Evolutionary conservation across 2,797 vertebrate species (phyloP).

Genomic region (Sebastes melanostomus): DNA sequence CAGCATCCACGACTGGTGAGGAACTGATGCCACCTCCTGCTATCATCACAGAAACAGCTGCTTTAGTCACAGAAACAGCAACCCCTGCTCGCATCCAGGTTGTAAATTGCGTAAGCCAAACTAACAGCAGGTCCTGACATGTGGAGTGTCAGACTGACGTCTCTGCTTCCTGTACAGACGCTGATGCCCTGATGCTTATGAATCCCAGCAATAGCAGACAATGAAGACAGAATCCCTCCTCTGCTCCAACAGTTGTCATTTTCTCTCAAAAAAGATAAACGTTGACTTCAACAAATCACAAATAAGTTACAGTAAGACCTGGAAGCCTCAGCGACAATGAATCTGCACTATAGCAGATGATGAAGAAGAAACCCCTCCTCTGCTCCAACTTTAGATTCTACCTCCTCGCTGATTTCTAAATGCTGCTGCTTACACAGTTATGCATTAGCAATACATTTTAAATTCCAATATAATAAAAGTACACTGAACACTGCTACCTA

Average conservation of each 20-base stretch:
- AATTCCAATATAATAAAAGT: background rate
- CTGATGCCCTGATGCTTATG: too few species aligned
- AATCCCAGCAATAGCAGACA: too few species aligned
- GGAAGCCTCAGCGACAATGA: background rate
- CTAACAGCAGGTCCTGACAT: too few species aligned
- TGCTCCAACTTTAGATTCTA: background rate
- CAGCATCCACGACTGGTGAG: background rate
- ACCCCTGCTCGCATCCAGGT: background rate
- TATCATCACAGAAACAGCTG: background rate
- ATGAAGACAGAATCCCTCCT: too few species aligned
- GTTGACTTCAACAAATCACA: background rate
- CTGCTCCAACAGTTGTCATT: too few species aligned
- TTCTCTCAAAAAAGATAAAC: too few species aligned
- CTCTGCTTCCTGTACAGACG: too few species aligned
- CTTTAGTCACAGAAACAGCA: background rate
- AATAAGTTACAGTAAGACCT: background rate
- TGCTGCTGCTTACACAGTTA: background rate
- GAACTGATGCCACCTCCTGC: background rate
- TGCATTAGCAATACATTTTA: background rate
- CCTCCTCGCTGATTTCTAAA: background rate
- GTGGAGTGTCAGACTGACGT: too few species aligned
- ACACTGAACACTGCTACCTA: background rate
- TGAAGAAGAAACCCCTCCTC: background rate
- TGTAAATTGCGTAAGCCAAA: too few species aligned
- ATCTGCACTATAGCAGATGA: background rate